Percentiles rank a stretch among this genome's conserved stretches.
These are phyloP conservation scores for Zhengitettix transpicula DNA, from an alignment of 2,888 invertebrate genomes.

Conservation along the genomic window DNA sequence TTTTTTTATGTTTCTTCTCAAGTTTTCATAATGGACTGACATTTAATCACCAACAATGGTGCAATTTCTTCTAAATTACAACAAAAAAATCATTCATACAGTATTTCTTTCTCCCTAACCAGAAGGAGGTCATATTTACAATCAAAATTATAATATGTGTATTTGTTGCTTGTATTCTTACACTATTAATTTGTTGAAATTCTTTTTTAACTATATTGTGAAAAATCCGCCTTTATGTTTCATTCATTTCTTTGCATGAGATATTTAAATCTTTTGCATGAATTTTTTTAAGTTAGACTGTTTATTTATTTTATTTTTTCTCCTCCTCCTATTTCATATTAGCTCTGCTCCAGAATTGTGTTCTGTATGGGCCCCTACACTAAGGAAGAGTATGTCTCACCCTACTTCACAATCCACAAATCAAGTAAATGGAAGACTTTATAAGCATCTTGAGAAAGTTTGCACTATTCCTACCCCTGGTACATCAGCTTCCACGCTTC, in stretches of 20 bases:
- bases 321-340: constrained; percentile 8
- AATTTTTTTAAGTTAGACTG: constrained; percentile 1
- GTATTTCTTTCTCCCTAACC: no score
- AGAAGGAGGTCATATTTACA: no score
- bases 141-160: no score
- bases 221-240: background rate
- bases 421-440: constrained; percentile 1
- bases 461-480: constrained; percentile 4
- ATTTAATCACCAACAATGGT: no score
- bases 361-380: constrained; percentile 27
- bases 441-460: constrained; percentile 5
- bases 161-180: no score
- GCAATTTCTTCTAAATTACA: no score
- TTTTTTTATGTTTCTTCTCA: no score
- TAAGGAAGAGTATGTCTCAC: constrained; percentile 31
- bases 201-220: no score
- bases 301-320: constrained; percentile 9
- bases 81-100: no score
- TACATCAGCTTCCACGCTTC: constrained; percentile 1
- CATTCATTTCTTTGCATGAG: background rate
- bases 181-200: no score
- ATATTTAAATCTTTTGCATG: background rate
- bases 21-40: no score
- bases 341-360: constrained; percentile 11
- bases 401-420: constrained; percentile 17